Evolutionary conservation across 1,140 invertebrate species (phyloP).

Genomic region (Campoletis sonorensis): DNA sequence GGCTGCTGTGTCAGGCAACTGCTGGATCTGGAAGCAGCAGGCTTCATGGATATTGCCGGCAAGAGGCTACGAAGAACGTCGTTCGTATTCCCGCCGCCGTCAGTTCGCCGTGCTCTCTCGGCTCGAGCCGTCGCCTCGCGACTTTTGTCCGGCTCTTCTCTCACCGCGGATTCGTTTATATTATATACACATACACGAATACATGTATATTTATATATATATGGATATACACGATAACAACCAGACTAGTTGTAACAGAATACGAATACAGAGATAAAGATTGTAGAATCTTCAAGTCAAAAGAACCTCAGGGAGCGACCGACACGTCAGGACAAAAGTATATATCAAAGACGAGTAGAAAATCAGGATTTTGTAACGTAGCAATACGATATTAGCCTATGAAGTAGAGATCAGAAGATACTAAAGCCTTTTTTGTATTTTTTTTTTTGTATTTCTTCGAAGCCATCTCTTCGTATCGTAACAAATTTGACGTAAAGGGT

Average conservation of each 20-base stretch:
- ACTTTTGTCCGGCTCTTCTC: slow-evolving; percentile 53
- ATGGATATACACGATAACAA: neutral
- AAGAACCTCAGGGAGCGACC: neutral
- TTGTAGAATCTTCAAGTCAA: neutral
- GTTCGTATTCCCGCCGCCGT: slow-evolving; percentile 50
- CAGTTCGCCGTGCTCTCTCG: slow-evolving; percentile 55
- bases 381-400: neutral
- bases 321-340: neutral
- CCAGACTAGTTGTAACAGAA: neutral
- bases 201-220: too few species aligned
- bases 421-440: too few species aligned
- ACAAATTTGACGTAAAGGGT: too few species aligned
- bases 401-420: too few species aligned
- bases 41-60: slow-evolving; percentile 48
- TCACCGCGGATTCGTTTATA: slow-evolving; percentile 20
- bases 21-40: slow-evolving; percentile 35
- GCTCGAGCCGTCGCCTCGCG: slow-evolving; percentile 52
- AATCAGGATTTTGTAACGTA: neutral
- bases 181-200: slow-evolving; percentile 3
- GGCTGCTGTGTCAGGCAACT: slow-evolving; percentile 43
- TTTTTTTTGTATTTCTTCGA: too few species aligned
- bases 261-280: neutral
- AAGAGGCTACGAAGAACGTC: slow-evolving; percentile 44
- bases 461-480: too few species aligned
- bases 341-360: neutral